Conservation (phyloP, 1,140 invertebrate species). For the Drosophila mayri region DNA sequence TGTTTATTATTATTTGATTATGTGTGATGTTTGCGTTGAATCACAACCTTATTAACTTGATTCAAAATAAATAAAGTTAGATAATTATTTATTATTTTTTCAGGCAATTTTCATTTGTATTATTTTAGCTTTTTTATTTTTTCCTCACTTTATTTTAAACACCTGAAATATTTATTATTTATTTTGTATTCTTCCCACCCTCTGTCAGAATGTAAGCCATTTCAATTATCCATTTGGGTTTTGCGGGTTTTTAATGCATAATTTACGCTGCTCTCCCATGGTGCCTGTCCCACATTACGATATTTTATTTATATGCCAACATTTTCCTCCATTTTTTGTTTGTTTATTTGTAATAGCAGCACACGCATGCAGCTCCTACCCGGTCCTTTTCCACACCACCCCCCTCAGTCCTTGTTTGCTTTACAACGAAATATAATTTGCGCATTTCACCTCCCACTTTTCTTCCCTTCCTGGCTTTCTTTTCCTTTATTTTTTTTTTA, state of each 20-base stretch:
- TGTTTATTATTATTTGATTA: neutral
- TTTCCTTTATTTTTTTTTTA: constrained; percentile 43
- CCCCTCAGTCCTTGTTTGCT: constrained; percentile 49
- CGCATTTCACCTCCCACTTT: constrained; percentile 30
- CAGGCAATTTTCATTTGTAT: too few species aligned
- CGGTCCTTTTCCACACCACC: neutral
- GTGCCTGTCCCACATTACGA: constrained; percentile 49
- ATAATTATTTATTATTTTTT: neutral
- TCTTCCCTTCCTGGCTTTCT: constrained; percentile 6
- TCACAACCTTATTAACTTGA: neutral
- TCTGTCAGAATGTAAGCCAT: constrained; percentile 8
- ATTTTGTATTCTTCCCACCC: neutral
- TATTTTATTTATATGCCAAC: constrained; percentile 59
- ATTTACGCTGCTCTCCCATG: constrained; percentile 45
- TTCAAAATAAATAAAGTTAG: neutral
- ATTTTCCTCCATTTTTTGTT: constrained; percentile 48
- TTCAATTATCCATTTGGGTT: constrained; percentile 46
- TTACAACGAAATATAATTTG: constrained; percentile 80
- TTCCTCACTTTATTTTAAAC: neutral
- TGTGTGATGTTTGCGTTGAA: neutral
- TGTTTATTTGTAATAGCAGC: constrained; percentile 69
- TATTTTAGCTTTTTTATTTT: neutral
- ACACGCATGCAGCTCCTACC: constrained; percentile 16
- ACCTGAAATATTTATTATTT: constrained; percentile 24
- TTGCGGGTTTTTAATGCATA: constrained; percentile 47